Evolutionary conservation across 2,797 vertebrate species (phyloP), one percentile per base, ranked within the genome.

Genomic region (Eutrigla gurnardus): DNA sequence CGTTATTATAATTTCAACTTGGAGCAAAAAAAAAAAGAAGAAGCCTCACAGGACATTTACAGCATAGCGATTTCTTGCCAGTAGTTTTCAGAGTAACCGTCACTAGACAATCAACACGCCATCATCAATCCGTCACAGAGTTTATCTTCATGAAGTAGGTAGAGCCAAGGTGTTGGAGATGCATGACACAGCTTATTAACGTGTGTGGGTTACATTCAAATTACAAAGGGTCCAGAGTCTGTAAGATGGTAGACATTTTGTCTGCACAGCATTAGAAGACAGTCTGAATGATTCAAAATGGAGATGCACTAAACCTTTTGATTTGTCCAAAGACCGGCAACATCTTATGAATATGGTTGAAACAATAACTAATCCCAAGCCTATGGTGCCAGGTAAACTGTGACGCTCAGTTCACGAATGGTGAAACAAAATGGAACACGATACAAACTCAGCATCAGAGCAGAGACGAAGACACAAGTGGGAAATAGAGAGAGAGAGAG

Each of bases 1-100:
- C 42, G 4, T 78, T 69, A 10, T 46, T 52, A 18, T 8, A 39
- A 14, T 68, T 70, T 25, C 25, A 39, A 59, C 55, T 74, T 14
- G 7, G 54, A 77, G 17, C 18, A 55, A 55, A 70, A 47, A 12
- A n/a, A 55, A 65, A 35, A 32, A 35, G 12, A 54, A 72, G 47
- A 70, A 73, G 33, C 47, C 32, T 45, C 14, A 32, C 60, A 50
- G 10, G 39, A n/a, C 39, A 53, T 76, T 70, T 39, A 45, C 12
- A 61, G 49, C 45, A 57, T 18, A 50, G 47, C 2, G 47, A 25
- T 3, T 42, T 32, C 25, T 14, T 70, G 35, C 55, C n/a, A 52
- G 7, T n/a, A 70, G n/a, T 65, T 71, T 65, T 73, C 52, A 62
- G 15, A 54, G 32, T 60, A 59, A 68, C 25, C 53, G 7, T 70